Percentiles rank a stretch among this genome's conserved stretches.
These are phyloP conservation scores for Pterocles gutturalis DNA, from an alignment of 2,113 vertebrate genomes.

Conservation along the genomic window DNA sequence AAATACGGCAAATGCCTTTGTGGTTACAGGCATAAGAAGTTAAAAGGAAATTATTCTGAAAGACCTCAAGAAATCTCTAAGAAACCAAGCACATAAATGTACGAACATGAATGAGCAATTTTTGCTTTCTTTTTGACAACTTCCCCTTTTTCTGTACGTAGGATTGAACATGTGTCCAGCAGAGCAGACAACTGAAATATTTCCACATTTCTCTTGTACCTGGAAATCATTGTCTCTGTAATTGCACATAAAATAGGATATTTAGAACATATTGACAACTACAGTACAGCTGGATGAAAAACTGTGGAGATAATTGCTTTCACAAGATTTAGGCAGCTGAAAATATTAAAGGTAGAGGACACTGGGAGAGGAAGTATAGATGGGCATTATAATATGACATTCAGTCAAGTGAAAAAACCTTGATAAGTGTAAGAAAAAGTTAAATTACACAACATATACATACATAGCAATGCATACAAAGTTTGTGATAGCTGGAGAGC, in stretches of 20 bases:
- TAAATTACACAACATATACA: not conserved
- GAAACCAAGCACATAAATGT: not conserved
- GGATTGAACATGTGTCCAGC: not conserved
- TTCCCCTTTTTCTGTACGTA: not conserved
- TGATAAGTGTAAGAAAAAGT: not conserved
- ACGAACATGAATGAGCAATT: not conserved
- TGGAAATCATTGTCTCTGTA: not conserved
- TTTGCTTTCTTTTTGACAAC: not conserved
- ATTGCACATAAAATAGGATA: not conserved
- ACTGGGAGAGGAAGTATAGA: not conserved
- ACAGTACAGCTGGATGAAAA: not conserved
- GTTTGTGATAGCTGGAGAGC: not conserved
- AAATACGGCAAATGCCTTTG: not conserved
- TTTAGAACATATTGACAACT: not conserved
- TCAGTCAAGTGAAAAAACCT: not conserved
- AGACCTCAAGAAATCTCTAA: not conserved
- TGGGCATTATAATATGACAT: not conserved
- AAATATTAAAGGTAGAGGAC: not conserved
- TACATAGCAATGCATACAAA: not conserved
- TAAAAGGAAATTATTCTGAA: slow-evolving; percentile 1
- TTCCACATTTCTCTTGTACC: not conserved
- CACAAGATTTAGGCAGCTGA: not conserved
- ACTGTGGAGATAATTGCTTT: not conserved
- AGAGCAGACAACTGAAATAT: not conserved
- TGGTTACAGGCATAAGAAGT: not conserved